Evolutionary conservation across 2,113 vertebrate species (phyloP).

Genomic region (Colaptes auratus): DNA sequence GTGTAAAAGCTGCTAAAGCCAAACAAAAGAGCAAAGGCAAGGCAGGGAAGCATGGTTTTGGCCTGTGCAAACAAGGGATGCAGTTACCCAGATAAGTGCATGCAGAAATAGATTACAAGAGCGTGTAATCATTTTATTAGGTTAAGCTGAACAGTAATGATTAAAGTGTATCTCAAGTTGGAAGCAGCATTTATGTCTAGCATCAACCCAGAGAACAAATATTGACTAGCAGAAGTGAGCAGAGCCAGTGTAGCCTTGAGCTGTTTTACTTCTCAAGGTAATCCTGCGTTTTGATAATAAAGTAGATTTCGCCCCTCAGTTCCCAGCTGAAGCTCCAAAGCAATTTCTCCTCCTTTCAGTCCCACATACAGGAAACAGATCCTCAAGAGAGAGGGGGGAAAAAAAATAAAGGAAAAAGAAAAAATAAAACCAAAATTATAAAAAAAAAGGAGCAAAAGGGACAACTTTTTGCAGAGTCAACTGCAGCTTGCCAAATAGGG

Average conservation of each 20-base stretch:
- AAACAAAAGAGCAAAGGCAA: background rate
- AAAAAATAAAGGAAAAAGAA: background rate
- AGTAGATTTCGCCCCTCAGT: background rate
- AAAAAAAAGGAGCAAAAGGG: background rate
- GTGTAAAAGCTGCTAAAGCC: conserved; percentile 24
- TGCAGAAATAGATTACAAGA: conserved; percentile 24
- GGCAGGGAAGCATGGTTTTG: background rate
- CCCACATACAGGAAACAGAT: background rate
- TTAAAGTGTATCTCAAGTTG: background rate
- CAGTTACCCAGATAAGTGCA: conserved; percentile 13
- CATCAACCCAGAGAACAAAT: background rate
- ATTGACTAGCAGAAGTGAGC: background rate
- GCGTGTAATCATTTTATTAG: conserved; percentile 1
- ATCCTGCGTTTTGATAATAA: background rate
- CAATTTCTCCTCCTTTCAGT: background rate
- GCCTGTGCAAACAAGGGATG: conserved; percentile 31
- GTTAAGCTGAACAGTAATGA: conserved; percentile 4
- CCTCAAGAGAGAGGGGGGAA: background rate
- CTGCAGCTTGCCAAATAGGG: background rate
- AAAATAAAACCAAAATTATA: no score
- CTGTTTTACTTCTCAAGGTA: background rate
- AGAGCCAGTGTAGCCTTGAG: background rate
- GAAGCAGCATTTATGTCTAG: background rate
- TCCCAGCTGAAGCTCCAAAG: background rate
- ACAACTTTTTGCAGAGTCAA: background rate